A percentile compares a stretch with the other conserved stretches of the same genome.
Conservation (phyloP, 2,113 vertebrate genomes). For the Pachycephala philippinensis region DNA sequence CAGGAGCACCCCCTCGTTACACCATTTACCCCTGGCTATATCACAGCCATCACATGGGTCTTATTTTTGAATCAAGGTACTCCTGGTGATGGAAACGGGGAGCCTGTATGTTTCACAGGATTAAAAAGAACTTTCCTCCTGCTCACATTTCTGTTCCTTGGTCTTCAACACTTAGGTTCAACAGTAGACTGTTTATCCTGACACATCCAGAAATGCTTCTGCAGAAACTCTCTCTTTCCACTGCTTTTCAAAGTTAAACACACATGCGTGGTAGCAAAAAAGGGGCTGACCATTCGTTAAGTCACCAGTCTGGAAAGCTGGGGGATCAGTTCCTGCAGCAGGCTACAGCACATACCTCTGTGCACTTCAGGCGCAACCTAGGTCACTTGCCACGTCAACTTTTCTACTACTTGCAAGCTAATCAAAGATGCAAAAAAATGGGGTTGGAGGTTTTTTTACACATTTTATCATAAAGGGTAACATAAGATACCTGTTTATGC, state of each 20-base stretch:
- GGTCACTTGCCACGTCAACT: background rate
- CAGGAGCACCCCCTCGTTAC: background rate
- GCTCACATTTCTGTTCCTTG: background rate
- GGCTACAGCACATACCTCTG: background rate
- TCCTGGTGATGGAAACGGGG: background rate
- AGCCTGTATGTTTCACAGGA: background rate
- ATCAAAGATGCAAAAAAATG: fast-evolving
- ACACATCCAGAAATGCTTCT: fast-evolving
- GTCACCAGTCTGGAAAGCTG: background rate
- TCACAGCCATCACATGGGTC: background rate
- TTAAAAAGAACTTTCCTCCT: background rate
- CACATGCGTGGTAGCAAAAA: background rate
- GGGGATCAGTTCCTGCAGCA: background rate
- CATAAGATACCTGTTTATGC: background rate
- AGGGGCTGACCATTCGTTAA: background rate
- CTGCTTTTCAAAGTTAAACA: background rate
- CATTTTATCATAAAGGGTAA: background rate
- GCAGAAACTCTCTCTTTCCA: background rate
- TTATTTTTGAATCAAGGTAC: background rate
- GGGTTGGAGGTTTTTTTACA: fast-evolving
- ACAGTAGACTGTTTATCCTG: background rate
- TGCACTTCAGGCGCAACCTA: background rate
- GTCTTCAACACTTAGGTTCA: background rate
- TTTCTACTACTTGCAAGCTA: background rate
- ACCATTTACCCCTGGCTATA: background rate